phyloP scores from a whole-genome alignment of 2,888 invertebrate genomes.

The Pseudococcus jackbeardsleyi region DNA sequence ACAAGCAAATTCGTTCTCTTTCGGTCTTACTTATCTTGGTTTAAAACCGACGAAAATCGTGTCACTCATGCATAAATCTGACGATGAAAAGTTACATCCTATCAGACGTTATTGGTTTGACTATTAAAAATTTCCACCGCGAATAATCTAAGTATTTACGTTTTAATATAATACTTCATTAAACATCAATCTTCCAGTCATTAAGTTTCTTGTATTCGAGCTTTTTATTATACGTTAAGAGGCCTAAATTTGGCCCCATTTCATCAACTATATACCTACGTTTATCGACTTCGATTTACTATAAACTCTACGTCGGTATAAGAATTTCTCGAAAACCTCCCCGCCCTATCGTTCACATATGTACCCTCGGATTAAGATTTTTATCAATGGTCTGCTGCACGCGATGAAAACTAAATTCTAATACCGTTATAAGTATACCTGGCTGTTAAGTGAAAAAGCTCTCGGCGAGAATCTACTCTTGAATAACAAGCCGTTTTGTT shows the following conservation, averaged over 20 bases:
- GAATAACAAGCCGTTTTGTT: not conserved
- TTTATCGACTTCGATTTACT: not conserved
- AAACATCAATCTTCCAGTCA: slow-evolving; percentile 22
- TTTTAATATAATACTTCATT: not conserved
- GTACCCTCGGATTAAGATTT: not conserved
- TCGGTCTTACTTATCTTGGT: not conserved
- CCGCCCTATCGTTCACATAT: not conserved
- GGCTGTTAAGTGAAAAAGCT: not conserved
- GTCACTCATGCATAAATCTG: slow-evolving; percentile 2
- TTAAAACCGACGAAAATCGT: not conserved
- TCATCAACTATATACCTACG: not conserved
- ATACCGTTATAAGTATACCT: not conserved
- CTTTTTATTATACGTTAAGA: not conserved
- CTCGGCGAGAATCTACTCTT: not conserved
- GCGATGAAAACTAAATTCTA: not conserved
- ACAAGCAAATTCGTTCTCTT: not conserved
- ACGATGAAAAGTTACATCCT: not conserved
- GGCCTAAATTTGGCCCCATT: slow-evolving; percentile 2
- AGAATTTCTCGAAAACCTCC: not conserved
- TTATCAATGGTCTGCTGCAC: not conserved
- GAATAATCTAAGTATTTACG: not conserved
- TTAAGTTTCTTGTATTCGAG: not conserved
- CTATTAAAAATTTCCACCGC: not conserved
- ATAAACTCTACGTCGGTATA: not conserved
- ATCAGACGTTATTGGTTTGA: not conserved